phyloP scores from a whole-genome alignment of 2,113 vertebrate genomes.

The Etia nguti region DNA sequence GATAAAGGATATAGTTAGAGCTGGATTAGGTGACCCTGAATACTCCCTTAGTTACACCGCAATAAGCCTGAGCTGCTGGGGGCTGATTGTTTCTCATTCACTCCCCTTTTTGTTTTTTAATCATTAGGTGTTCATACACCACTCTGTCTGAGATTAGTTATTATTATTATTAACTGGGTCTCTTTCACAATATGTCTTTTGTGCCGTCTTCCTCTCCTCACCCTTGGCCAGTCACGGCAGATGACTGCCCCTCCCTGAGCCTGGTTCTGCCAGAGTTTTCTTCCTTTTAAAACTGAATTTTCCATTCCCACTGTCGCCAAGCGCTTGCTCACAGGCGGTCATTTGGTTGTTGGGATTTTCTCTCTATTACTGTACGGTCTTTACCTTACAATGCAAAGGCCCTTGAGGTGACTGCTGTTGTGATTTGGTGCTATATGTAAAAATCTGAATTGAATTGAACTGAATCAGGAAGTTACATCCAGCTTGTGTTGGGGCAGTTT shows the following conservation, averaged over 20 bases:
- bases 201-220: neutral
- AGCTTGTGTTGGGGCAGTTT: neutral
- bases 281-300: neutral
- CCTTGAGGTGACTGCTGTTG: neutral
- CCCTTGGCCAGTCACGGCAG: neutral
- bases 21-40: neutral
- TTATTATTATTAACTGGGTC: neutral
- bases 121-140: neutral
- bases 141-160: neutral
- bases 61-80: neutral
- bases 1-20: neutral
- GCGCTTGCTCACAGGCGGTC: neutral
- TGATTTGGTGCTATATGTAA: neutral
- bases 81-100: neutral
- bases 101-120: neutral
- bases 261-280: neutral
- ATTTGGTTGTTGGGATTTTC: neutral
- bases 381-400: neutral
- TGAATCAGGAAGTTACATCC: neutral
- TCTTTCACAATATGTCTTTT: neutral
- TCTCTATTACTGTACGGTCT: neutral
- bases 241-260: neutral
- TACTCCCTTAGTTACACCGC: neutral
- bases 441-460: neutral
- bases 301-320: neutral